These are phyloP conservation scores for Cryptomyrus ogoouensis DNA, from an alignment of 2,113 vertebrate species.

Conservation along the genomic window DNA sequence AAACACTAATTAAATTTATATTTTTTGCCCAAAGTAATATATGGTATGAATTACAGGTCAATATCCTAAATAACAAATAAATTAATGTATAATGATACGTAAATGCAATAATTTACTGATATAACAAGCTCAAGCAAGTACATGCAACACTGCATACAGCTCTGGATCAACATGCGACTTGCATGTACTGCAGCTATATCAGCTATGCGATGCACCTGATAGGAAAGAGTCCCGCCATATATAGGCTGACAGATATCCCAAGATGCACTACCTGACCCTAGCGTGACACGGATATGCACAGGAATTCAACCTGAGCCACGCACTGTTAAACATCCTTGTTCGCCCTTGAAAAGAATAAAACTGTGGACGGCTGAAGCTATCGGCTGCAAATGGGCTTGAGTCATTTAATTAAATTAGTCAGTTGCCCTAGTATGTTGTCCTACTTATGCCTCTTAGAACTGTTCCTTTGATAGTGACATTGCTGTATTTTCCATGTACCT, in stretches of 20 bases:
- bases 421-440: background rate
- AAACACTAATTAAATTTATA: background rate
- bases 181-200: background rate
- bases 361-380: background rate
- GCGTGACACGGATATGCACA: background rate
- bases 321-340: background rate
- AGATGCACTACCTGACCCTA: background rate
- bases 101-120: background rate
- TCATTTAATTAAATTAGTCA: background rate
- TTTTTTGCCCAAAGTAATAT: background rate
- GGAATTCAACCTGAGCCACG: background rate
- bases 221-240: background rate
- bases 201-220: background rate
- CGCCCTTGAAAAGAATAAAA: background rate
- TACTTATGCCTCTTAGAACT: background rate
- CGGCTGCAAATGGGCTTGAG: background rate
- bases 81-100: background rate
- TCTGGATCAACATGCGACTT: background rate
- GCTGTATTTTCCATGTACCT: background rate
- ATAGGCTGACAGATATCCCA: background rate
- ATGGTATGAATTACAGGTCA: background rate
- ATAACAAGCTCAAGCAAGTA: background rate
- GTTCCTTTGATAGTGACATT: background rate
- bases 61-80: background rate
- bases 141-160: background rate